A percentile compares a stretch with the other conserved stretches of the same genome.
phyloP scores from a whole-genome alignment of 2,113 vertebrate genomes.

The Strix aluco region DNA sequence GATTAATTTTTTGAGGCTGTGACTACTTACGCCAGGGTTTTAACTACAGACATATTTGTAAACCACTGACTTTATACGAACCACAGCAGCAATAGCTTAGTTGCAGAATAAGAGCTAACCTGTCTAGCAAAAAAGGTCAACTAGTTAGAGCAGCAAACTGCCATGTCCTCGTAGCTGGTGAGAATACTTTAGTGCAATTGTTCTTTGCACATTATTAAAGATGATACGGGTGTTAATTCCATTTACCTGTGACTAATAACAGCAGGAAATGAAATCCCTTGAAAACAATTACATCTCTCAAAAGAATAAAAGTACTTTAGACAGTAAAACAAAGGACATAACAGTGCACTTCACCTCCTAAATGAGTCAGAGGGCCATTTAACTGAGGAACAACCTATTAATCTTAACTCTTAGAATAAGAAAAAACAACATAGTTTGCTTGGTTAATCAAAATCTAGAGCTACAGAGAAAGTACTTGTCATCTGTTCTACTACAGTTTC shows the following conservation, averaged over 20 bases:
- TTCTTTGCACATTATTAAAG: neutral
- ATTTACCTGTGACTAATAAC: neutral
- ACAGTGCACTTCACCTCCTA: neutral
- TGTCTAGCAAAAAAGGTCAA: neutral
- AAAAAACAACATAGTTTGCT: neutral
- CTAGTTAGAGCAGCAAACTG: neutral
- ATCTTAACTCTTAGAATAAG: neutral
- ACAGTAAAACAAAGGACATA: neutral
- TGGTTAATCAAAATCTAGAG: neutral
- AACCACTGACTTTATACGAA: neutral
- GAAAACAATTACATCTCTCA: neutral
- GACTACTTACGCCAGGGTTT: neutral
- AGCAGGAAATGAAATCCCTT: neutral
- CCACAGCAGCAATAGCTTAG: neutral
- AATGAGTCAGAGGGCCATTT: neutral
- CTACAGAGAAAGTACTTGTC: neutral
- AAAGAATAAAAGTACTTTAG: neutral
- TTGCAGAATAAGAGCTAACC: neutral
- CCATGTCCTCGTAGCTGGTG: neutral
- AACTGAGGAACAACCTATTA: neutral
- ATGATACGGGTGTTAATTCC: neutral
- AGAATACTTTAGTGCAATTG: neutral
- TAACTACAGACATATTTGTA: neutral
- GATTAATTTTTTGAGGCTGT: neutral
- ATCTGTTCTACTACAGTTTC: neutral